Conservation (phyloP, 2,888 invertebrate genomes). For the Sinohyriopsis cumingii region DNA sequence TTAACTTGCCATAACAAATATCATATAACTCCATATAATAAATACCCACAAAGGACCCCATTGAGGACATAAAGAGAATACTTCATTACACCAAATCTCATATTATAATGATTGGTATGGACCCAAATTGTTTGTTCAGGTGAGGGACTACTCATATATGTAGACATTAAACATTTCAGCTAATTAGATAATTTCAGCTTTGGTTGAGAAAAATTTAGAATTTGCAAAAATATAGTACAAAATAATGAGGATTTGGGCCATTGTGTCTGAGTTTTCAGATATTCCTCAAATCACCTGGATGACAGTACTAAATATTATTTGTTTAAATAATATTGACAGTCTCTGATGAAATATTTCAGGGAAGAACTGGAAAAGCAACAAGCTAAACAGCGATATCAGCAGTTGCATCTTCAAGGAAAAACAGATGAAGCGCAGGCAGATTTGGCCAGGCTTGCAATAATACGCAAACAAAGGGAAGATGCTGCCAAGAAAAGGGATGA, state of each 20-base stretch:
- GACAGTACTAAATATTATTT: background rate
- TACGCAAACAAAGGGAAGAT: conserved; percentile 94
- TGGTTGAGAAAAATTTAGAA: background rate
- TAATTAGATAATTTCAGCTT: background rate
- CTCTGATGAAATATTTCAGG: conserved; percentile 72
- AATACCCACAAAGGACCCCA: too few species aligned
- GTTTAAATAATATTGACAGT: background rate
- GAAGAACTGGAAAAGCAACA: conserved; percentile 94
- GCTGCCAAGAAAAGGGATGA: conserved; percentile 92
- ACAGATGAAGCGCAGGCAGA: conserved; percentile 97
- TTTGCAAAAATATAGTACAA: too few species aligned
- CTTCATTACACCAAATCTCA: too few species aligned
- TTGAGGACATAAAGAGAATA: too few species aligned
- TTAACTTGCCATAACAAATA: too few species aligned
- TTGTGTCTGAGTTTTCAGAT: background rate
- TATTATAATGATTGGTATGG: too few species aligned
- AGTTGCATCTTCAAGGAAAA: conserved; percentile 94
- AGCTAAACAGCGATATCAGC: conserved; percentile 91
- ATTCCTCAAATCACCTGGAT: background rate
- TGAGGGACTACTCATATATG: too few species aligned
- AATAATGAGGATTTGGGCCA: background rate
- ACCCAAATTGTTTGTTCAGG: too few species aligned
- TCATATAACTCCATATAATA: too few species aligned
- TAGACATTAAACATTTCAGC: too few species aligned
- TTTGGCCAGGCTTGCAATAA: conserved; percentile 92